These are phyloP conservation scores for Mionectes macconnelli DNA, from an alignment of 2,113 vertebrate genomes.

Conservation along the genomic window DNA sequence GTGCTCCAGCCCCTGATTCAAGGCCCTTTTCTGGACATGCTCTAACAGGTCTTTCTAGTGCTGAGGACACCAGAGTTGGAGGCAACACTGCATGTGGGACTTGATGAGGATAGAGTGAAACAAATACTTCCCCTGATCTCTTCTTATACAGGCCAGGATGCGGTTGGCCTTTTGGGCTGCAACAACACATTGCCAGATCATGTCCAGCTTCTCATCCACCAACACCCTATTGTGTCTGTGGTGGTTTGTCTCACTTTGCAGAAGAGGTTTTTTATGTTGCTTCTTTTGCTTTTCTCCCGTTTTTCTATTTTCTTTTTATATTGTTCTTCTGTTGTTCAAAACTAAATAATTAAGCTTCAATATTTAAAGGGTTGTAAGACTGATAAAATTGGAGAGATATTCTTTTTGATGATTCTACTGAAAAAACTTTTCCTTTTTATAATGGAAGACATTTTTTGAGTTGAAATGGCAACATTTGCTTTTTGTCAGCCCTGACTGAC, in stretches of 20 bases:
- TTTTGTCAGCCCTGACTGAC: background rate
- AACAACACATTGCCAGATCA: background rate
- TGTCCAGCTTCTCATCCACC: background rate
- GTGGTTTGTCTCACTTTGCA: background rate
- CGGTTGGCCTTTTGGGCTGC: rapidly evolving
- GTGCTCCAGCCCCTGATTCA: background rate
- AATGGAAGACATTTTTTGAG: background rate
- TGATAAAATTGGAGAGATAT: background rate
- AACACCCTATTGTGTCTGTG: background rate
- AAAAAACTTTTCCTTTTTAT: background rate
- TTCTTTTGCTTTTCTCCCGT: background rate
- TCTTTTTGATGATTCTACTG: background rate
- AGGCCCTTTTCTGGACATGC: background rate
- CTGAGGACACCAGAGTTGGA: background rate
- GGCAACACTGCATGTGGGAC: background rate
- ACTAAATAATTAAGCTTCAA: background rate
- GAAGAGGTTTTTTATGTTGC: background rate
- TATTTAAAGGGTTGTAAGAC: background rate
- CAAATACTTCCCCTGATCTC: background rate
- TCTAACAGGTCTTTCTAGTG: background rate
- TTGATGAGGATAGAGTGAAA: background rate
- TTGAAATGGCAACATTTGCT: background rate
- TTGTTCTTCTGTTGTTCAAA: background rate
- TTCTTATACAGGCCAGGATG: background rate
- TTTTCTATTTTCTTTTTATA: background rate